Percentiles rank a stretch among this genome's conserved stretches.
Conservation (phyloP, 1,140 invertebrate genomes). For the Ceratosolen solmsi region DNA sequence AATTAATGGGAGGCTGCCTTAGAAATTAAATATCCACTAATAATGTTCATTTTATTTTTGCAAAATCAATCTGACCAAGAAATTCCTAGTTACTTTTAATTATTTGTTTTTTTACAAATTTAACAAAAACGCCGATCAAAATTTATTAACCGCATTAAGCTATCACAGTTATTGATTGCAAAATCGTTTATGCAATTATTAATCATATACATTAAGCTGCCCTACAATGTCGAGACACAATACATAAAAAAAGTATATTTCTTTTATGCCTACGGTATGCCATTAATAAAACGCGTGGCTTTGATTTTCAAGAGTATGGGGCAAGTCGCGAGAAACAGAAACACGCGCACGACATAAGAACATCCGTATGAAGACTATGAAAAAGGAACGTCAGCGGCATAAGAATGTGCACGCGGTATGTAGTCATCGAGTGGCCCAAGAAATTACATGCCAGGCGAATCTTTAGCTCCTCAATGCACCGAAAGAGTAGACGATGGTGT, state of each 20-base stretch:
- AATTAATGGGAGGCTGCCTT: too few species aligned
- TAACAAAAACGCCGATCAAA: neutral
- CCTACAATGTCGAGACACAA: neutral
- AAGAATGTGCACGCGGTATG: conserved; percentile 35
- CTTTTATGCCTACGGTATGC: neutral
- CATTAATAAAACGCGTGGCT: neutral
- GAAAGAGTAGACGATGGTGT: neutral
- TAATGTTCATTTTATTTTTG: too few species aligned
- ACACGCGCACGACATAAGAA: neutral
- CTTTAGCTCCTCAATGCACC: neutral
- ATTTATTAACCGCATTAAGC: neutral
- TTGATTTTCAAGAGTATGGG: neutral
- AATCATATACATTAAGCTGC: neutral
- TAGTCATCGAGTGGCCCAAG: conserved; percentile 16
- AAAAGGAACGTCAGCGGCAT: conserved; percentile 16
- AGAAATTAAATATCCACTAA: too few species aligned
- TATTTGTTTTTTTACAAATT: too few species aligned
- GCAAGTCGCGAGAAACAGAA: neutral
- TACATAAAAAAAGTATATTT: neutral
- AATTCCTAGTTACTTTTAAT: too few species aligned
- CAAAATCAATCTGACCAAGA: too few species aligned
- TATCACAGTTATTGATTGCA: neutral
- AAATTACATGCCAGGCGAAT: conserved; percentile 1
- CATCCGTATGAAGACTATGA: conserved; percentile 30
- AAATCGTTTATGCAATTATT: too few species aligned